A percentile compares a stretch with the other conserved stretches of the same genome.
phyloP scores from a whole-genome alignment of 2,797 vertebrate species.

The Cossypha dichroa region DNA sequence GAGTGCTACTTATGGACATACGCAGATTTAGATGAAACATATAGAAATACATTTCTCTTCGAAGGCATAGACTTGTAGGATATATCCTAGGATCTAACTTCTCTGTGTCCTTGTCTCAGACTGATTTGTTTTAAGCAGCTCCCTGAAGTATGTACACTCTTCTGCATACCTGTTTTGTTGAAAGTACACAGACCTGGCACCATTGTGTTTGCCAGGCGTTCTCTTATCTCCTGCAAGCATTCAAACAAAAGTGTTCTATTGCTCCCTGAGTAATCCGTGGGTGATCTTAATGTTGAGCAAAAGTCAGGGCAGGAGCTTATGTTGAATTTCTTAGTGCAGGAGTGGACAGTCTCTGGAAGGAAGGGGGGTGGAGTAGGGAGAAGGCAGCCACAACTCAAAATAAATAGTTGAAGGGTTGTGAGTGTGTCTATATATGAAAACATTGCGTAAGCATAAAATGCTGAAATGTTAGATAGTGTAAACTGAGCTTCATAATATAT shows the following conservation, averaged over 20 bases:
- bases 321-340: conserved; percentile 6
- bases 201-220: conserved; percentile 57
- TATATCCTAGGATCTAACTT: neutral
- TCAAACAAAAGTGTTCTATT: conserved; percentile 63
- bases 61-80: neutral
- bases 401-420: neutral
- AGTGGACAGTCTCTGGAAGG: neutral
- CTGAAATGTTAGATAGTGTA: neutral
- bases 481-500: neutral
- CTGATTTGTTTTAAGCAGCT: conserved; percentile 33
- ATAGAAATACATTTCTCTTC: neutral
- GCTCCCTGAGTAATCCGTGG: conserved; percentile 19
- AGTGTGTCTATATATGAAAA: neutral
- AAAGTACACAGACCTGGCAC: conserved; percentile 66
- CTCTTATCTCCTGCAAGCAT: conserved; percentile 60
- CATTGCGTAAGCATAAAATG: neutral
- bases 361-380: neutral
- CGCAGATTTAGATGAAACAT: neutral
- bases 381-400: neutral
- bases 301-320: conserved; percentile 30
- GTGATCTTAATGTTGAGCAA: conserved; percentile 41
- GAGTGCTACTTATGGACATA: neutral
- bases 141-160: conserved; percentile 24
- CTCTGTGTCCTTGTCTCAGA: conserved; percentile 16
- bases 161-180: conserved; percentile 46